Evolutionary conservation across 2,113 vertebrate genomes (phyloP), one percentile per base, ranked within the genome.

Genomic region (Crypturellus undulatus): DNA sequence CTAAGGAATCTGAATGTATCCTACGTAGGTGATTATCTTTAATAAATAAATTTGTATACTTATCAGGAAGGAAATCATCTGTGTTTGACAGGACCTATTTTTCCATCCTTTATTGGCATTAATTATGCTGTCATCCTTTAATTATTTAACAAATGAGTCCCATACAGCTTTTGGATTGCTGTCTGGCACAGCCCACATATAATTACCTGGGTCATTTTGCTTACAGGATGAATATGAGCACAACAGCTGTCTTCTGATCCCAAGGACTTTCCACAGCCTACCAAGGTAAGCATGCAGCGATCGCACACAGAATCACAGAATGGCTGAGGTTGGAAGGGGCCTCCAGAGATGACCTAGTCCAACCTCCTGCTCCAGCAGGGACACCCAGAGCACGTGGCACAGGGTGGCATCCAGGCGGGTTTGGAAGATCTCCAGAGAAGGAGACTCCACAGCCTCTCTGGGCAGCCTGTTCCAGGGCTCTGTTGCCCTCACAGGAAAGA

Each of bases 131-230:
- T 49, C 78, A 84, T 34, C 34, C 65, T 81, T 52, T 77, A 81
- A 14, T 84, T 94, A 38, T 42, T 62, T 73, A 77, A 62, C 49
- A 92, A 73, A 30, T 52, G 21, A 92, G 69, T 58, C 69, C 52
- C 3, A 6, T 67, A 32, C 64, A 73, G 13, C 49, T 82, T 73
- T 84, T 70, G 58, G 26, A 62, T 11, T 26, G 9, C 45, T 94
- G 67, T 79, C 75, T 87, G 63, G 56, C 49, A 43, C 67, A 84
- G 58, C 52, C 81, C 67, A 69, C 22, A 1, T 12, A 36, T 28
- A 69, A 89, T 93, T 82, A 68, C 52, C 15, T 28, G 58, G 73
- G 67, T 89, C 87, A 84, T 82, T 92, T 80, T 94, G 43, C 80
- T 73, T 38, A n/a, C 43, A 43, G 18, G 49, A 40, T 32, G 38